Evolutionary conservation across 2,888 invertebrate genomes (phyloP), one percentile per base, ranked within the genome.

Genomic region (Pteria penguin): DNA sequence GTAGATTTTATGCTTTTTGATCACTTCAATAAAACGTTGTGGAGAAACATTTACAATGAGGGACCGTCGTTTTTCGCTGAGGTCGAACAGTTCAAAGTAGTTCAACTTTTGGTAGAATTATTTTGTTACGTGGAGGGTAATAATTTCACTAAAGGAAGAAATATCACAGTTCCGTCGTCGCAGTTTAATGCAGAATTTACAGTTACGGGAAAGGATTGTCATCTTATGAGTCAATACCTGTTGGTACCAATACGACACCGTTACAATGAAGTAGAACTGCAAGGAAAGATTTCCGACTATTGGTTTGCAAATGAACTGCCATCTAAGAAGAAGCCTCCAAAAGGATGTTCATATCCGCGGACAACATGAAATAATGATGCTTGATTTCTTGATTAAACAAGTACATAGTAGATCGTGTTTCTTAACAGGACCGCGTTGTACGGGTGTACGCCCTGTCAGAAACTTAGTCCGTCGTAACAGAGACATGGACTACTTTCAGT

Each of bases 1-100:
- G 83, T 85, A 8, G 91, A 91, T 79, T 90, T 89, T 70, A 60
- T 76, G 18, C 82, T 91, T 4, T 91, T 88, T 79, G 83, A 90
- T 26, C 82, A 87, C 79, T 91, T 90, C 74, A 89, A 90, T 75
- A 75, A 75, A 55, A 87, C 88, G 0, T 86, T 91, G 27, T 90
- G 90, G 90, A 63, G 72, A 45, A 86, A 84, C 65, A 70, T 91
- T 1, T 58, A 58, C 2, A 26, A 58, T 2, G 84, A 89, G 29
- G 84, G 86, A 1, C 45, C 72, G 0, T 85, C 81, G 29, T 90
- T 90, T 70, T 77, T 71, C 33, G 79, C 82, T 18, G 89, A 89
- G 77, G 84, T 89, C 11, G 69, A 78, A 11, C 81, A 83, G 11
- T 86, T 84, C 55, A 75, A 70, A 69, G 57, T 82, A 3, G 78